These are phyloP conservation scores for Acleris holmiana DNA, from an alignment of 2,888 invertebrate species.

Conservation along the genomic window DNA sequence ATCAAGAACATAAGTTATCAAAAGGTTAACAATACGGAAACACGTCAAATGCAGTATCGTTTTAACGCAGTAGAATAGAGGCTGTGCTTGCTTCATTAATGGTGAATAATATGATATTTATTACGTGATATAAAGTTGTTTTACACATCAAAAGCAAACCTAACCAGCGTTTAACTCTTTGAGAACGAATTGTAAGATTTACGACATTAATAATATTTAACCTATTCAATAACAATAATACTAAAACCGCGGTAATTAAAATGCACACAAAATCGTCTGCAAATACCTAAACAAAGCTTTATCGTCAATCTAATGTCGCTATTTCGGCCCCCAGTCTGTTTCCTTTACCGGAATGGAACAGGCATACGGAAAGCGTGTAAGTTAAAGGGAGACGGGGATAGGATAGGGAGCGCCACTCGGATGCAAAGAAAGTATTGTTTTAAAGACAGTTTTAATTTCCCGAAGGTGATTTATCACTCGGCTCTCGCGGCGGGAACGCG, in stretches of 20 bases:
- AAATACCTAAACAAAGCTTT: slow-evolving; percentile 48
- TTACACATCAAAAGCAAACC: too few species aligned
- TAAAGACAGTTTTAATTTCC: slow-evolving; percentile 85
- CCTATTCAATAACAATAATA: slow-evolving; percentile 1
- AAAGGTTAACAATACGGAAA: too few species aligned
- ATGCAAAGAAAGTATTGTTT: slow-evolving; percentile 79
- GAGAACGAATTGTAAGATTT: too few species aligned
- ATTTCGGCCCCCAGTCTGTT: slow-evolving; percentile 40
- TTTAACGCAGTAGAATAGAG: too few species aligned
- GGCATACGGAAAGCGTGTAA: slow-evolving; percentile 36
- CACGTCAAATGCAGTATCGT: too few species aligned
- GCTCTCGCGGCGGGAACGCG: slow-evolving; percentile 61
- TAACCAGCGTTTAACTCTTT: too few species aligned
- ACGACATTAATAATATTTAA: too few species aligned
- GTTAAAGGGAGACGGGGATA: slow-evolving; percentile 44
- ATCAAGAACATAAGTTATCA: too few species aligned
- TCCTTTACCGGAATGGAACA: slow-evolving; percentile 40
- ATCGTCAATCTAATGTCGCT: slow-evolving; percentile 45
- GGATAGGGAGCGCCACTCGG: slow-evolving; percentile 54
- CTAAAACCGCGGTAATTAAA: slow-evolving; percentile 44
- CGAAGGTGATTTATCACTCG: slow-evolving; percentile 82
- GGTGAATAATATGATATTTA: too few species aligned
- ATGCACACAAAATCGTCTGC: slow-evolving; percentile 45
- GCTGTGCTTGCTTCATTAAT: too few species aligned
- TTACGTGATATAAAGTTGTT: too few species aligned